Base-by-base conservation (phyloP, 1,140 invertebrate species). In the Drosophila watanabei region DNA sequence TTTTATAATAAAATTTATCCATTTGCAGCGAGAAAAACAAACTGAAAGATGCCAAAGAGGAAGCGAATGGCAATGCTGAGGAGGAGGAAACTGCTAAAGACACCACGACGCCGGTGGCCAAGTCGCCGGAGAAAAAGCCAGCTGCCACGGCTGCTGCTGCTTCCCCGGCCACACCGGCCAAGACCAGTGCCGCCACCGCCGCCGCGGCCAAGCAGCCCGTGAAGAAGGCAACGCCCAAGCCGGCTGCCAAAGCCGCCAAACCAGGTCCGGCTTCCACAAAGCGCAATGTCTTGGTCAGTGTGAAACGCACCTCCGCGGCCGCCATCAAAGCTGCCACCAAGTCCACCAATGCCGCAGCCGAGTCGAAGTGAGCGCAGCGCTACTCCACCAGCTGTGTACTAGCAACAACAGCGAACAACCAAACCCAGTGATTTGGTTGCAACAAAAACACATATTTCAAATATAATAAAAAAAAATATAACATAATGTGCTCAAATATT, bases 11-110 rank as follows among this genome's bases (percentile, higher is more conserved):
- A 49, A n/a, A 41, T 32, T 35, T 16, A 7, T 52, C 28, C 11
- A 13, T 20, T 79, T 82, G 0, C 43, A 93, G 92, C 59, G 92
- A 93, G 61, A 93, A 92, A 70, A 81, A 82, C 59, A 93, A 92
- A 73, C 49, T 56, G 0, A 91, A 86, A 73, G 86, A 90, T 49
- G 71, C 72, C 18, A 85, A 89, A 51, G 88, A 90, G 51, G 87
- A 82, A 32, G 35, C 78, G 10, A 80, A 82, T 60, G 82, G 79
- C 49, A 65, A 61, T 58, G 75, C 45, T 7, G 79, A 57, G 35
- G 5, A 77, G 13, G 78, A 86, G 39, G 61, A 56, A 20, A 24
- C 32, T n/a, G 5, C 20, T 41, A 88, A 76, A 24, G 91, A 89
- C 8, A 63, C 54, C 7, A 59, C 80, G 10, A 75, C 80, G 10